Percentiles rank a stretch among this genome's conserved stretches.
phyloP scores from a whole-genome alignment of 2,797 vertebrate genomes.

The Centroberyx gerrardi region DNA sequence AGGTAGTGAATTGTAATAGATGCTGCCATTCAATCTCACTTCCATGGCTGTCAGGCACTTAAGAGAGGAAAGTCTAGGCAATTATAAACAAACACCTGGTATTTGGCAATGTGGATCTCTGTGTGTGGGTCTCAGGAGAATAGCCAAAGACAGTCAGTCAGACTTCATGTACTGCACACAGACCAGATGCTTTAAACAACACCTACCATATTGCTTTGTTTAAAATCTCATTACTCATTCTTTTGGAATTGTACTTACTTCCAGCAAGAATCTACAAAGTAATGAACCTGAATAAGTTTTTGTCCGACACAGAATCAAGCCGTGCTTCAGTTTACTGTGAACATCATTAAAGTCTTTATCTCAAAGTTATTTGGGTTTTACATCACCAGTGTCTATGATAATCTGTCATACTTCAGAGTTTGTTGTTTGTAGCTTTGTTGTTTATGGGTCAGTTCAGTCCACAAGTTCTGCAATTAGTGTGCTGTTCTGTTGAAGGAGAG shows the following conservation, averaged over 20 bases:
- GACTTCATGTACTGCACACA: constrained; percentile 27
- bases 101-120: constrained; percentile 30
- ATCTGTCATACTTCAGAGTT: constrained; percentile 41
- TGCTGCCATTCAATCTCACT: constrained; percentile 27
- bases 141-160: constrained; percentile 37
- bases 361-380: constrained; percentile 38
- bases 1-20: constrained; percentile 42
- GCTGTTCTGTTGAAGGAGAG: constrained; percentile 60
- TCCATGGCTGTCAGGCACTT: constrained; percentile 24
- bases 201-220: neutral
- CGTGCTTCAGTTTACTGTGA: neutral
- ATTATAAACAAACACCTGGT: constrained; percentile 62
- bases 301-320: neutral
- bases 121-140: constrained; percentile 41
- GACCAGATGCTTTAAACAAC: constrained; percentile 33
- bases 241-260: neutral
- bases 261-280: neutral
- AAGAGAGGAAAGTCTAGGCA: constrained; percentile 54
- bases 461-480: constrained; percentile 50
- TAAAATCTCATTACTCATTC: neutral
- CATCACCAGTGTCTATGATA: constrained; percentile 36
- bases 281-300: neutral
- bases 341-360: constrained; percentile 37
- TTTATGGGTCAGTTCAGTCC: constrained; percentile 34
- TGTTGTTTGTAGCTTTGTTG: constrained; percentile 10